Conservation (phyloP, 2,113 vertebrate genomes). For the Nyctereutes procyonoides region DNA sequence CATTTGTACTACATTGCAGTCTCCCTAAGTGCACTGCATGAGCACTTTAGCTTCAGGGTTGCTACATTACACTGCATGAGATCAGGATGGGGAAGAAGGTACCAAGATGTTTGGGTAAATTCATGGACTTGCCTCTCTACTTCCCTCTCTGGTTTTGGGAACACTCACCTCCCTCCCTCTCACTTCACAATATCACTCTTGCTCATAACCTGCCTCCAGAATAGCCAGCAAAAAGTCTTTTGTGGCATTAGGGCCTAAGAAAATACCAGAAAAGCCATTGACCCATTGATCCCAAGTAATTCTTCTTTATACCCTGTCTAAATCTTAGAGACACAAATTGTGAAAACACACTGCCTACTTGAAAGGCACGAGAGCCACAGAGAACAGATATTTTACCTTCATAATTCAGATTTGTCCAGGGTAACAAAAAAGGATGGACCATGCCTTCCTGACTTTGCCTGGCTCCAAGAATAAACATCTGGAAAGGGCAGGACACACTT, state of each 20-base stretch:
- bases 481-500: background rate
- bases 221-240: background rate
- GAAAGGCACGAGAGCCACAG: background rate
- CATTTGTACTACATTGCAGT: accelerated
- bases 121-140: background rate
- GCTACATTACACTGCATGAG: background rate
- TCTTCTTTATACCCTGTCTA: background rate
- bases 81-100: background rate
- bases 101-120: background rate
- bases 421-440: background rate
- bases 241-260: background rate
- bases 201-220: background rate
- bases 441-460: background rate
- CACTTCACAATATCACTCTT: background rate
- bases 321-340: background rate
- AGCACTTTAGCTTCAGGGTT: background rate
- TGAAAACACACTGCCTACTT: background rate
- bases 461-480: background rate
- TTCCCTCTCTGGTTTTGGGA: background rate
- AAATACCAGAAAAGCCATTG: background rate
- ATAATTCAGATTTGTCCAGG: background rate
- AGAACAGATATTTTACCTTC: background rate
- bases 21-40: background rate
- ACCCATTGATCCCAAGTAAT: background rate
- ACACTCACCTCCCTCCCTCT: background rate